Base-by-base conservation (phyloP, 2,113 vertebrate genomes). In the Phaetusa simplex region DNA sequence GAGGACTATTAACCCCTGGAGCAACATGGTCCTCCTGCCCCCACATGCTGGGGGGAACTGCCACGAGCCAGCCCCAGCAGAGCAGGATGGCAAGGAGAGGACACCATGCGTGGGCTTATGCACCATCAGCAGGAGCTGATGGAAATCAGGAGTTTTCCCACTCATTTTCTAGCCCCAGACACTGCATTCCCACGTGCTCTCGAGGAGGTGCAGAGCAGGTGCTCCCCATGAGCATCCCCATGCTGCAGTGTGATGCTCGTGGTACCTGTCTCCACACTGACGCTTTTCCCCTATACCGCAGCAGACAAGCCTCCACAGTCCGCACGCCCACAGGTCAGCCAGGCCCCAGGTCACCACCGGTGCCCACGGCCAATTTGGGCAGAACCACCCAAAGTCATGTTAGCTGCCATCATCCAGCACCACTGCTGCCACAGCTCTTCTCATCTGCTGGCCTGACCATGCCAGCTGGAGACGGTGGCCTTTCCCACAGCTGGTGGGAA, bases 21-120 rank as follows among this genome's bases (percentile, higher is more conserved):
- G 42, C 22, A 32, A 55, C 10, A 3, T 1, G 26, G 3, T 36
- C 40, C 70, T 34, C 64, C 26, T 34, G 14, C 7, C 26, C 43
- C 43, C 23, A 12, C 0, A 6, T 0, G 0, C 47, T 1, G 0
- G 30, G 53, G 14, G 30, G 26, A 21, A 18, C 13, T 38, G 38
- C 34, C 15, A 3, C 4, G 2, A 15, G 40, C 23, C 30, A 47
- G 8, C 14, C 27, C 38, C 14, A 36, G 53, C 36, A 6, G 0
- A n/a, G 73, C 23, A 15, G 30, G 11, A 16, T 6, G 38, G 9
- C 50, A 36, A 1, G 45, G 70, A 52, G 27, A 52, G 8, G 45
- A 52, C 32, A 32, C 17, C 21, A 12, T 0, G 4, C 32, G 9
- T 2, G 5, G 62, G 24, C 53, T 22, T 22, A 49, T 49, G 47